Conservation (phyloP, 2,113 vertebrate genomes). For the Sclerurus mexicanus region DNA sequence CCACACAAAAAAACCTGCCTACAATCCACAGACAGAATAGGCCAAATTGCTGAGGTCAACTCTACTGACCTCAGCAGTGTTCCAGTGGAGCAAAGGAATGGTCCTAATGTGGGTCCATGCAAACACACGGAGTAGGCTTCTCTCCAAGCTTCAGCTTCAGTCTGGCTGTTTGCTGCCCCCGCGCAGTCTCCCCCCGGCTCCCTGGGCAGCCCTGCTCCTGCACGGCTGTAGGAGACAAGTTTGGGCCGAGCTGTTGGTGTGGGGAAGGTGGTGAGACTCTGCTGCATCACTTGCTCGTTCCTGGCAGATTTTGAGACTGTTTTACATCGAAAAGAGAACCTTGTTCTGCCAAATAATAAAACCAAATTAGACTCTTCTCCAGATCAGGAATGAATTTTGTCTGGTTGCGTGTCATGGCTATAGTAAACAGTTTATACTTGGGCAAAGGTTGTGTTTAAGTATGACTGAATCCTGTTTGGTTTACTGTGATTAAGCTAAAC, state of each 20-base stretch:
- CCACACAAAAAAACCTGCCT: background rate
- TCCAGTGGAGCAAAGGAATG: rapidly evolving
- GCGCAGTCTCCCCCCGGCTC: background rate
- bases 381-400: constrained; percentile 42
- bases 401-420: constrained; percentile 29
- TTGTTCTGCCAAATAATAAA: constrained; percentile 8
- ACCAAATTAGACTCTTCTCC: background rate
- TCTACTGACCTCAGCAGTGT: background rate
- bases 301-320: background rate
- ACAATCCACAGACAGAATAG: rapidly evolving
- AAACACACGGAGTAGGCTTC: rapidly evolving
- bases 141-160: background rate
- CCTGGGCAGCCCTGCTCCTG: background rate
- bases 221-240: background rate
- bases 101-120: rapidly evolving
- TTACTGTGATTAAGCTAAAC: constrained; percentile 57
- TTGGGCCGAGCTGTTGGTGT: background rate
- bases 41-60: background rate
- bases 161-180: rapidly evolving
- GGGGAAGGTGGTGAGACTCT: background rate
- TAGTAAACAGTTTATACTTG: constrained; percentile 55
- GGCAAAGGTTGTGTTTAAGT: constrained; percentile 52
- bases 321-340: background rate
- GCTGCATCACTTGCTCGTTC: rapidly evolving
- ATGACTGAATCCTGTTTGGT: constrained; percentile 47